Evolutionary conservation across 2,113 vertebrate species (phyloP), one percentile per base, ranked within the genome.

Genomic region (Cyanoliseus patagonus): DNA sequence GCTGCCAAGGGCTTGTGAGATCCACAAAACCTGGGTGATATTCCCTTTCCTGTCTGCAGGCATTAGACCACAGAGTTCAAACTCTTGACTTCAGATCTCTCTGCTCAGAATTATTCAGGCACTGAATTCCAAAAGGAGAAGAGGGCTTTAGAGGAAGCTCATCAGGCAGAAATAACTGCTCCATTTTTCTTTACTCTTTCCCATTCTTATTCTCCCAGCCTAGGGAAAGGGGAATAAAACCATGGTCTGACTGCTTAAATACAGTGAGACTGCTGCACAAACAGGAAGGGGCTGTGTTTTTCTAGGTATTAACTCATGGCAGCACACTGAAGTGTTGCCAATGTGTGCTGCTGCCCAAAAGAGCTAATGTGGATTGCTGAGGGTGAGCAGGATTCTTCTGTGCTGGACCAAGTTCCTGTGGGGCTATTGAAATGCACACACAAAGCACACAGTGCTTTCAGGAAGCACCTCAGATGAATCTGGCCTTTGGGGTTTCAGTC

Each of bases 81-180:
- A 94, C 88, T 37, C 76, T 97, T 59, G 86, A 94, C 78, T 6
- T 86, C 83, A 31, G 92, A 97, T 81, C 96, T 97, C 52, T 94
- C 67, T 3, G 80, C 96, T 77, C 19, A 7, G 33, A 96, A 97
- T 63, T 96, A 98, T 52, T 91, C 94, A 39, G 94, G 91, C 2
- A 42, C 96, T 64, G 90, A 97, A 90, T 95, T 97, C 84, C 97
- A 97, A 89, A 97, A 97, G 73, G 91, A 97, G 75, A 96, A 97
- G 62, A 80, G 86, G 33, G 88, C 89, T 30, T 94, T 97, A 73
- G 90, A 97, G 27, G 96, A 96, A 83, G 94, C 94, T 78, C 84
- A 95, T 77, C 95, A 97, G 92, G 96, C 97, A 83, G 90, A 96
- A 82, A 42, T 42, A 94, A 85, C 55, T 1, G 0, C 59, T 94